phyloP scores from a whole-genome alignment of 2,113 vertebrate species.

The Pan troglodytes region NHGRI_mPanTro3-v2.1_pri NC_072409.2:89143501-89144000 shows the following conservation, averaged over 20 bases:
- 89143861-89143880: too few relatives aligned
- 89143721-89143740: neutral
- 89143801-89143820: constrained; percentile 27
- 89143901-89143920: too few relatives aligned
- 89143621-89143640: neutral
- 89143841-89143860: too few relatives aligned
- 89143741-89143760: constrained; percentile 5
- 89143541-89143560: neutral
- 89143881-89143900: too few relatives aligned
- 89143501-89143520: neutral
- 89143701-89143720: neutral
- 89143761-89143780: neutral
- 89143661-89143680: neutral
- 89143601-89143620: neutral
- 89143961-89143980: too few relatives aligned
- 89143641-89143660: neutral
- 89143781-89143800: neutral
- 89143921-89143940: too few relatives aligned
- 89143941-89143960: too few relatives aligned
- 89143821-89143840: constrained; percentile 8
- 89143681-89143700: neutral
- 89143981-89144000: too few relatives aligned
- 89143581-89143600: neutral
- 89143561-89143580: neutral
- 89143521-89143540: neutral